Evolutionary conservation across 2,797 vertebrate species (phyloP), one percentile per base, ranked within the genome.

Genomic region (Argyrosomus regius): DNA sequence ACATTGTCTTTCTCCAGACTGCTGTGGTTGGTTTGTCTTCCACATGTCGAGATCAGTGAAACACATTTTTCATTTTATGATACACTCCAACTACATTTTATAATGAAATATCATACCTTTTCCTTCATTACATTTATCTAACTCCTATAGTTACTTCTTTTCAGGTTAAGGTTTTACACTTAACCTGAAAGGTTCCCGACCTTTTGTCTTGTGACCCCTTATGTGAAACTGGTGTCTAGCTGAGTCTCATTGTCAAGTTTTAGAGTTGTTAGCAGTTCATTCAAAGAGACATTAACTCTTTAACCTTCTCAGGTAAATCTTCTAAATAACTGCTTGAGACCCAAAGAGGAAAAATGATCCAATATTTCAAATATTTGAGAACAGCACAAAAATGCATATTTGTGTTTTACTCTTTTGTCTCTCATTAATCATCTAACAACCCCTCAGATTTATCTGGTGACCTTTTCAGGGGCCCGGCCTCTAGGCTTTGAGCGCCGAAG

Each of bases 31-130:
- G 24, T 81, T 63, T 75, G 71, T 71, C 71, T 63, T 78, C 54
- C 56, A 45, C 6, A 35, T 62, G 67, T 73, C 63, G 14, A 69
- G 58, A 80, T 75, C 71, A 78, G 75, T 31, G 67, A 69, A 89
- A 58, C 41, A 82, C 78, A 69, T 63, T 45, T 63, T 54, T 12
- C 18, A 53, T 26, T 28, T 63, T 12, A 35, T 59, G 13, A 5
- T 65, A 49, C 17, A 54, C 49, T 28, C 2, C 18, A 20, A 20
- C 20, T 13, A 41, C 17, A 31, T 22, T 10, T 52, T 20, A 52
- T 3, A 41, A n/a, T 1, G 3, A 58, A 28, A 52, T 35, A 14
- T 28, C 26, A 9, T 46, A 13, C 26, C 16, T 12, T 46, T 46
- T 69, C 57, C 20, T 31, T 3, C 6, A 26, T 5, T 54, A 5